Evolutionary conservation across 92 coral and sea anemone species (phyloP).

Genomic region (Diadumene lineata): DNA sequence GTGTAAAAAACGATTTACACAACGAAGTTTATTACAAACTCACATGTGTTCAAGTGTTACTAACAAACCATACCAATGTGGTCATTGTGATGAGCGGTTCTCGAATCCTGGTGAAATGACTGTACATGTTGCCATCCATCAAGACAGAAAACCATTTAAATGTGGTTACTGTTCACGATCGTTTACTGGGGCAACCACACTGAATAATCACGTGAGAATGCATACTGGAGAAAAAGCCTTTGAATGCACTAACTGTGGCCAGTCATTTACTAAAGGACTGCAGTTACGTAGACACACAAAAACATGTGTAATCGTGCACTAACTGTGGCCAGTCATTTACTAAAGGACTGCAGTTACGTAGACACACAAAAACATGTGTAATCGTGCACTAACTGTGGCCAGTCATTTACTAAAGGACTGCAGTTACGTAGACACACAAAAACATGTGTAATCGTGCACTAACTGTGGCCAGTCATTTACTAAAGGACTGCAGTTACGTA

Average conservation of each 20-base stretch:
- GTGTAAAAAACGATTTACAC: conserved; percentile 79
- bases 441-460: conserved; percentile 51
- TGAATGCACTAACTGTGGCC: conserved; percentile 82
- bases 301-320: conserved; percentile 51
- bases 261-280: conserved; percentile 81
- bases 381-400: conserved; percentile 75
- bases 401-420: background rate
- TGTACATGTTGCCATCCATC: conserved; percentile 84
- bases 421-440: conserved; percentile 88
- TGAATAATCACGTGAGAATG: conserved; percentile 94
- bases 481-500: conserved; percentile 56
- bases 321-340: conserved; percentile 57
- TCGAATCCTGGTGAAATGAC: conserved; percentile 78
- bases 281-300: conserved; percentile 88
- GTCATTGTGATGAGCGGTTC: conserved; percentile 87
- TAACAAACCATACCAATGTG: conserved; percentile 88
- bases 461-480: conserved; percentile 57
- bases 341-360: conserved; percentile 56
- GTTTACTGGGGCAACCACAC: conserved; percentile 94
- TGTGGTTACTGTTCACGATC: conserved; percentile 98
- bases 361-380: conserved; percentile 74
- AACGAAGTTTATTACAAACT: conserved; percentile 71
- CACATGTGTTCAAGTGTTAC: conserved; percentile 78
- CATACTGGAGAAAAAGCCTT: conserved; percentile 94
- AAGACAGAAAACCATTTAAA: conserved; percentile 88